Evolutionary conservation across 1,140 invertebrate species (phyloP).

Genomic region (Medauroidea extradentata): DNA sequence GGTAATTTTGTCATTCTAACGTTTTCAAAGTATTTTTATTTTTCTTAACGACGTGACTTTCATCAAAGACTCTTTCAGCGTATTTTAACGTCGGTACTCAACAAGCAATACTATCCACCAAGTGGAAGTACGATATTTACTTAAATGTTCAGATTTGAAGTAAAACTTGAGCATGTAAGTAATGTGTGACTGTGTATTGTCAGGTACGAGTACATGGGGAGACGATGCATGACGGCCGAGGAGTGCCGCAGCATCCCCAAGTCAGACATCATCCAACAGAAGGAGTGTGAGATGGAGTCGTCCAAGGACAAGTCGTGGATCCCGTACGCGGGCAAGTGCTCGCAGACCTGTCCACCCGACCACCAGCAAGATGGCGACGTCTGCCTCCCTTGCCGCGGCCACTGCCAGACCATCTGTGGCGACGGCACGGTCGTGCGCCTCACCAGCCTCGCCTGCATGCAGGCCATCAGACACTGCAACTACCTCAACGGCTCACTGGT

Average conservation of each 20-base stretch:
- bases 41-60: too few relatives aligned
- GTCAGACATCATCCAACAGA: slow-evolving; percentile 15
- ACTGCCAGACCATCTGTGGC: slow-evolving; percentile 37
- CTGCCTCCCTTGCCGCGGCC: background rate
- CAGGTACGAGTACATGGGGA: slow-evolving; percentile 38
- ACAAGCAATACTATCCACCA: background rate
- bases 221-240: slow-evolving; percentile 51
- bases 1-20: too few relatives aligned
- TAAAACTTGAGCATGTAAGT: background rate
- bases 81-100: background rate
- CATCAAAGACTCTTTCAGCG: background rate
- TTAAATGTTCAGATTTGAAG: background rate
- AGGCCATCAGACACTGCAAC: slow-evolving; percentile 50
- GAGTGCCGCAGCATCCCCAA: slow-evolving; percentile 46
- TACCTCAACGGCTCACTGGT: slow-evolving; percentile 55
- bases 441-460: slow-evolving; percentile 35
- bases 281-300: background rate
- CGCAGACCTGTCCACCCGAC: background rate
- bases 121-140: background rate
- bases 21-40: background rate
- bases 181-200: background rate
- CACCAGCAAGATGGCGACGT: too few relatives aligned
- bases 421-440: slow-evolving; percentile 36
- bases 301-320: background rate
- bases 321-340: background rate